Percentiles rank a stretch among this genome's conserved stretches.
Conservation (phyloP, 2,888 invertebrate genomes). For the Leucozona laternaria region DNA sequence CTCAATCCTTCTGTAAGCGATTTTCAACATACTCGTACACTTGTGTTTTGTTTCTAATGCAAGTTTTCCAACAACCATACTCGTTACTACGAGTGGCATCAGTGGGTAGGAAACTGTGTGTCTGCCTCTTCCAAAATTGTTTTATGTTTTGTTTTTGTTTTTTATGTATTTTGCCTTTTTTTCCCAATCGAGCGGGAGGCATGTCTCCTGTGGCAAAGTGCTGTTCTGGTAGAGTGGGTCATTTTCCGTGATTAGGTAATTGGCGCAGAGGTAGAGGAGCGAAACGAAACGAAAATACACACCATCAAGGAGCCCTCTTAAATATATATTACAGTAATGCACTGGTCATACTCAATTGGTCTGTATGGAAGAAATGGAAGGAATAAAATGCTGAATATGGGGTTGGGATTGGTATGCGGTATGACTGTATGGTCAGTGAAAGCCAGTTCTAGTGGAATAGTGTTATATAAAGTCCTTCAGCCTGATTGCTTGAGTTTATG, state of each 20-base stretch:
- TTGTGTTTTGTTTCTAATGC: constrained; percentile 46
- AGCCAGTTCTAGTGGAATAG: neutral
- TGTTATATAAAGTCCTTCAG: constrained; percentile 47
- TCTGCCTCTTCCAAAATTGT: constrained; percentile 13
- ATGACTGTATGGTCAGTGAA: neutral
- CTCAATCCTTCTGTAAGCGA: constrained; percentile 46
- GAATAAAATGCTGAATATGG: constrained; percentile 6
- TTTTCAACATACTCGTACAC: constrained; percentile 65
- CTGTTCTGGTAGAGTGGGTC: constrained; percentile 54
- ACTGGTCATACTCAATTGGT: constrained; percentile 69
- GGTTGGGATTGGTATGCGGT: neutral
- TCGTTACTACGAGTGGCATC: neutral
- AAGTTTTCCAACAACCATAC: constrained; percentile 27
- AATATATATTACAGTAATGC: constrained; percentile 73
- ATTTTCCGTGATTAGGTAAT: constrained; percentile 71
- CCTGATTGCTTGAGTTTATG: constrained; percentile 65
- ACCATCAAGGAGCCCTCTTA: constrained; percentile 56
- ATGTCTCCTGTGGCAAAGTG: constrained; percentile 69
- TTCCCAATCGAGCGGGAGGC: constrained; percentile 29
- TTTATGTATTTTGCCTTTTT: neutral
- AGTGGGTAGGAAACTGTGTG: neutral
- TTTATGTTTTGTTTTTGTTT: constrained; percentile 6
- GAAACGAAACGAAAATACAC: constrained; percentile 20
- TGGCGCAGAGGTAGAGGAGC: constrained; percentile 57
- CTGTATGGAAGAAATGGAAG: constrained; percentile 39